Percentiles rank a stretch among this genome's conserved stretches.
These are phyloP conservation scores for Cybosia mesomella DNA, from an alignment of 2,888 invertebrate species.

Conservation along the genomic window DNA sequence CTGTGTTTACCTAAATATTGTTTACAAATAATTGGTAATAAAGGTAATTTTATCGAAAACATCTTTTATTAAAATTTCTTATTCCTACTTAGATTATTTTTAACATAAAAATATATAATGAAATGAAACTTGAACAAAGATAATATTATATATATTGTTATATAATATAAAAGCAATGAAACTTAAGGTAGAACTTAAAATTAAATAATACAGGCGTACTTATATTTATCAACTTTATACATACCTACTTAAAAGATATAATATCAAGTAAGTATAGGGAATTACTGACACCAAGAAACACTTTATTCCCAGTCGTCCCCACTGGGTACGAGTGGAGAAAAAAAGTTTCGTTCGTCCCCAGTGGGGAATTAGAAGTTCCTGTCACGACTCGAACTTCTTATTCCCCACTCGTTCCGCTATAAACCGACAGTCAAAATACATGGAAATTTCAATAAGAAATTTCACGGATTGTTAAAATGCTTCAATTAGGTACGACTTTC, in stretches of 20 bases:
- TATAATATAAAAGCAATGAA: not conserved
- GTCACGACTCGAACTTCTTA: too few species aligned
- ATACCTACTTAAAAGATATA: not conserved
- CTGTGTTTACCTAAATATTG: slow-evolving; percentile 56
- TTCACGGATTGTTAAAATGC: too few species aligned
- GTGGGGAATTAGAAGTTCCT: too few species aligned
- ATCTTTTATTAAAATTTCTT: slow-evolving; percentile 20
- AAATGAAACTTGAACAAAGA: not conserved
- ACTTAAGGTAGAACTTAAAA: not conserved
- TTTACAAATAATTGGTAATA: slow-evolving; percentile 57
- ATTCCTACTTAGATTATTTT: slow-evolving; percentile 3
- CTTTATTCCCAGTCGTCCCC: too few species aligned
- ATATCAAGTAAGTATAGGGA: not conserved
- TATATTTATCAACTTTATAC: not conserved
- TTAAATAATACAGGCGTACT: slow-evolving; percentile 3
- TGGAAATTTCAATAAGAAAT: too few species aligned
- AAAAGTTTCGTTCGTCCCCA: too few species aligned
- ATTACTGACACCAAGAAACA: too few species aligned
- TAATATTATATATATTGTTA: not conserved
- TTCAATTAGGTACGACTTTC: too few species aligned
- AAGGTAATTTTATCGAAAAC: slow-evolving; percentile 31
- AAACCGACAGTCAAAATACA: too few species aligned
- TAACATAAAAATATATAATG: not conserved
- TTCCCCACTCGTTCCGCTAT: too few species aligned
- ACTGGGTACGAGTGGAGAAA: too few species aligned